A percentile compares a stretch with the other conserved stretches of the same genome.
Evolutionary conservation across 2,797 vertebrate genomes (phyloP).

Genomic region (Schizothorax lantsangensis): DNA sequence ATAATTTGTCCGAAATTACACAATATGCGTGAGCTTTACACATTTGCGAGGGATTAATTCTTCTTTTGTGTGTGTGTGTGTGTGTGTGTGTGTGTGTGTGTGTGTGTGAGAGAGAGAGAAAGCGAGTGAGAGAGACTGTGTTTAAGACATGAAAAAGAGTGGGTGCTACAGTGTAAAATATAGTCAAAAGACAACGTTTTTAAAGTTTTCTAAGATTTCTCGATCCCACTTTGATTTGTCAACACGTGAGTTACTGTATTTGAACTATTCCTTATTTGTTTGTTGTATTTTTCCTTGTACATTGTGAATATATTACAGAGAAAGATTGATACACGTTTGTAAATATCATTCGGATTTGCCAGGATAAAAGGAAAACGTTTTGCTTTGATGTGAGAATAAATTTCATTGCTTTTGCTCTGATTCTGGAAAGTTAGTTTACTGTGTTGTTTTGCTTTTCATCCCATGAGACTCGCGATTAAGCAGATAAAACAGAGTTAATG

Average conservation of each 20-base stretch:
- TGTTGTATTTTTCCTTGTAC: conserved; percentile 92
- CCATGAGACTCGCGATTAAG: conserved; percentile 35
- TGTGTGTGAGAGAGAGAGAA: background rate
- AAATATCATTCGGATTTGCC: conserved; percentile 87
- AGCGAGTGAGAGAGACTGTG: background rate
- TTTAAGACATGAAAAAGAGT: conserved; percentile 23
- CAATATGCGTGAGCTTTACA: conserved; percentile 46
- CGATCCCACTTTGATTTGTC: conserved; percentile 80
- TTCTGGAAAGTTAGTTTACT: conserved; percentile 79
- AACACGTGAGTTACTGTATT: conserved; percentile 84
- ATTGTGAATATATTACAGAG: conserved; percentile 93
- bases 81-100: too few relatives aligned
- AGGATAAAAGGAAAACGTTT: conserved; percentile 78
- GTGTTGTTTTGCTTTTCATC: conserved; percentile 66
- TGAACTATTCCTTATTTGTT: conserved; percentile 81
- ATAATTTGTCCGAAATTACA: conserved; percentile 75
- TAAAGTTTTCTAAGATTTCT: conserved; percentile 72
- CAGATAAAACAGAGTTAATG: background rate
- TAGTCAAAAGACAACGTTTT: conserved; percentile 76
- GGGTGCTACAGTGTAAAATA: conserved; percentile 43
- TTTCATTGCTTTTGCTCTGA: conserved; percentile 86
- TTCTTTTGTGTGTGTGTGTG: background rate
- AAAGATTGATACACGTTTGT: conserved; percentile 82
- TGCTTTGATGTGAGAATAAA: conserved; percentile 91
- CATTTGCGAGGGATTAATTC: conserved; percentile 24